Evolutionary conservation across 2,888 invertebrate species (phyloP), one percentile per base, ranked within the genome.

Genomic region (Melanostoma scalare): DNA sequence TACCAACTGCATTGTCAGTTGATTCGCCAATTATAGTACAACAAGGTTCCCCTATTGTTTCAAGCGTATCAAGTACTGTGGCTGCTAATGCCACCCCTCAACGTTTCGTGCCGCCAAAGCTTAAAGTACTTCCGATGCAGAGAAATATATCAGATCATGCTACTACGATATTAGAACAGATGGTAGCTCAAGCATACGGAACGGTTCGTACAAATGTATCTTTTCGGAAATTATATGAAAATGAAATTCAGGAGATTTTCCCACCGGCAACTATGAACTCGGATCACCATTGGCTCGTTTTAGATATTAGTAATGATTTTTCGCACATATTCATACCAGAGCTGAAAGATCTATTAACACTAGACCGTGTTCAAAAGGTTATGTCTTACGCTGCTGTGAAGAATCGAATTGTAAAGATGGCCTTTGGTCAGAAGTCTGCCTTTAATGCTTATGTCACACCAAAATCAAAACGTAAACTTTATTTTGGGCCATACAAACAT

Each of bases 291-390:
- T 91, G 91, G 91, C 87, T 91, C 4, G 89, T 91, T 10, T 82
- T 91, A 2, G 89, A 89, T 52, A 84, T 91, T 3, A 88, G 85
- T 20, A 89, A 89, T 75, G 91, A 91, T 85, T 91, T 91, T 69
- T 91, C 91, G 3, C 91, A 91, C 72, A 90, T 91, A 58, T 91
- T 89, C 56, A 89, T 91, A 10, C 90, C 90, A 1, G 88, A 89
- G 3, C 89, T 90, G 79, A 87, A 87, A n/a, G 89, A 89, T 67
- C 87, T 90, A 77, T 88, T 91, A 8, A 90, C 90, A 0, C 72
- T 89, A 53, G 89, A 90, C 82, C 88, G 90, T 4, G 90, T 91
- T 44, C 88, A 90, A 78, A 88, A 89, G 36, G 89, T 91, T 2
- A 88, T 89, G 61, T 85, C 88, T 0, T 87, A 89, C 40, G 86